Conservation (phyloP, 23 tunicate species). For the Halocynthia roretzi region DNA sequence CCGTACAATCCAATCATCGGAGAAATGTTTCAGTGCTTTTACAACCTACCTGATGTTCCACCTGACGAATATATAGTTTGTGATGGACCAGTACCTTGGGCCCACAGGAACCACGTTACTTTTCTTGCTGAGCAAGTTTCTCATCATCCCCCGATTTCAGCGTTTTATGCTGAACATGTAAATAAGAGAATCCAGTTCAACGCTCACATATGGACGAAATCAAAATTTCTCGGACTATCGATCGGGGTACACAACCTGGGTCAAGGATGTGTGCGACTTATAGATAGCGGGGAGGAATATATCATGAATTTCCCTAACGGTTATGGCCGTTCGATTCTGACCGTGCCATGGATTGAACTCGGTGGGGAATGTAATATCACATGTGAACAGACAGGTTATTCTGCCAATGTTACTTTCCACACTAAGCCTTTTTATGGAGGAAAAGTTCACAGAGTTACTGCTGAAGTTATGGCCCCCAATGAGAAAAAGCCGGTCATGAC, state of each 20-base stretch:
- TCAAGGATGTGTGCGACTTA: constrained; percentile 67
- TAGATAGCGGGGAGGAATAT: constrained; percentile 77
- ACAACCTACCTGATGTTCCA: constrained; percentile 33
- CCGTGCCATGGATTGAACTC: constrained; percentile 96
- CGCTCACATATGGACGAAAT: constrained; percentile 97
- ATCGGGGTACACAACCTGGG: constrained; percentile 95
- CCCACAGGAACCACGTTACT: constrained; percentile 55
- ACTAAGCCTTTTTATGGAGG: constrained; percentile 97
- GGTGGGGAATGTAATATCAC: constrained; percentile 95
- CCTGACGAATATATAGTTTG: constrained; percentile 29
- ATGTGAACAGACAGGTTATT: constrained; percentile 85
- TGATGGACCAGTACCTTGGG: constrained; percentile 96
- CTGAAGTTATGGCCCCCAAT: constrained; percentile 73
- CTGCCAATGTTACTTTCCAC: constrained; percentile 88
- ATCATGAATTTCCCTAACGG: constrained; percentile 88
- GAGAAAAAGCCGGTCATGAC: constrained; percentile 76
- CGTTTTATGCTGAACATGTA: constrained; percentile 92
- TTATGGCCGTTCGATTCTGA: constrained; percentile 89
- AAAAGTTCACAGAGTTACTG: constrained; percentile 63
- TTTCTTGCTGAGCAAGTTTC: constrained; percentile 96
- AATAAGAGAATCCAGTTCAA: constrained; percentile 70
- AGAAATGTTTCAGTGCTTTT: constrained; percentile 90
- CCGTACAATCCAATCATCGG: constrained; percentile 97
- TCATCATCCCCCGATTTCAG: constrained; percentile 97
- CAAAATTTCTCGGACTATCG: constrained; percentile 91